phyloP scores from a whole-genome alignment of 2,888 invertebrate genomes.

The Agonopterix heracliana region DNA sequence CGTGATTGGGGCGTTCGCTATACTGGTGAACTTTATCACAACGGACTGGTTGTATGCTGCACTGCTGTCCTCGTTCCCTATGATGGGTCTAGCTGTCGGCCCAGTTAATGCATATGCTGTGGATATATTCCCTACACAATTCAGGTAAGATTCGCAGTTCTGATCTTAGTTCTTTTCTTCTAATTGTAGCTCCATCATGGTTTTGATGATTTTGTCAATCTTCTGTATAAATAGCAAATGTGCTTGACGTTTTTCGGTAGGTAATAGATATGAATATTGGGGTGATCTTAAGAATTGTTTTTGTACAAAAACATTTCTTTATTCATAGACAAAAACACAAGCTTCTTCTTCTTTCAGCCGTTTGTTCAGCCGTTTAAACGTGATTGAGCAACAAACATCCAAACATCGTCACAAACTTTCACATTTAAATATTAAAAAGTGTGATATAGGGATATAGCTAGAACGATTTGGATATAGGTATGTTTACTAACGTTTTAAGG shows the following conservation, averaged over 20 bases:
- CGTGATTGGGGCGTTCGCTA: conserved; percentile 44
- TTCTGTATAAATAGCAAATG: too few species aligned
- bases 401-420: too few species aligned
- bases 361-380: too few species aligned
- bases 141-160: conserved; percentile 40
- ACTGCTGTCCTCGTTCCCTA: conserved; percentile 47
- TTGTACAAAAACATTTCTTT: too few species aligned
- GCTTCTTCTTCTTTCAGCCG: too few species aligned
- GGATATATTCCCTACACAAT: conserved; percentile 62
- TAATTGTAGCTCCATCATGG: not conserved
- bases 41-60: conserved; percentile 51
- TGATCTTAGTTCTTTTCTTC: conserved; percentile 1
- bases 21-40: conserved; percentile 55
- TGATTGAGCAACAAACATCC: too few species aligned
- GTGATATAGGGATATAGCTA: too few species aligned
- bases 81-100: conserved; percentile 54
- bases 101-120: conserved; percentile 64
- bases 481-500: too few species aligned
- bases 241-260: not conserved
- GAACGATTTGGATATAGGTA: too few species aligned
- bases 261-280: not conserved
- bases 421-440: too few species aligned
- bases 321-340: too few species aligned
- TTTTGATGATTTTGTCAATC: too few species aligned
- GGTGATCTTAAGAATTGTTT: not conserved